phyloP scores from a whole-genome alignment of 2,888 invertebrate species.

The Pyrgus malvae region DNA sequence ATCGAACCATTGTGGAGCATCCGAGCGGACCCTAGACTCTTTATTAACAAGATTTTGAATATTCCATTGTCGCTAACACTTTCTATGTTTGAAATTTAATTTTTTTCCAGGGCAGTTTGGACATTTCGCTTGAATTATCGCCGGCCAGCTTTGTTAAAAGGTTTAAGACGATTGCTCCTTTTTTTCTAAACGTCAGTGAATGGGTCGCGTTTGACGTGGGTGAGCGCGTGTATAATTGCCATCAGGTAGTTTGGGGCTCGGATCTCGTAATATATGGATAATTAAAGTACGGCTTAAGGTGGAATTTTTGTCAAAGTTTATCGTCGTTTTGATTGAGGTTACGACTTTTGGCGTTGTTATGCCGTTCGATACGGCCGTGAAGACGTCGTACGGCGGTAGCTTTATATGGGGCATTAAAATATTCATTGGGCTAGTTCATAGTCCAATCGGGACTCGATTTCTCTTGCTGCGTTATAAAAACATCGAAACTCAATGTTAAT shows the following conservation, averaged over 20 bases:
- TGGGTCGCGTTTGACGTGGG: constrained; percentile 74
- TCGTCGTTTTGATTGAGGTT: constrained; percentile 80
- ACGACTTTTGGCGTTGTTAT: constrained; percentile 56
- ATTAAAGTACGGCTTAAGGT: constrained; percentile 79
- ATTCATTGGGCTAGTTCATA: constrained; percentile 50
- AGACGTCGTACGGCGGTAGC: constrained; percentile 72
- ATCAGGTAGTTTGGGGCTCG: constrained; percentile 74
- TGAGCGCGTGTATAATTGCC: constrained; percentile 80
- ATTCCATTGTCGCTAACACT: constrained; percentile 81
- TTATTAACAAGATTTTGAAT: constrained; percentile 81
- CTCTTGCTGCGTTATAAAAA: constrained; percentile 73
- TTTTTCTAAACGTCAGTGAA: constrained; percentile 72
- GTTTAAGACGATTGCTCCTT: constrained; percentile 67
- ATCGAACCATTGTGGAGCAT: constrained; percentile 48
- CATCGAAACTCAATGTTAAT: constrained; percentile 62
- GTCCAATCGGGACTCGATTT: constrained; percentile 63
- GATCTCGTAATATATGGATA: constrained; percentile 79
- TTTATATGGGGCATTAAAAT: constrained; percentile 62
- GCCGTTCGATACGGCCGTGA: constrained; percentile 45
- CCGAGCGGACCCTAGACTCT: constrained; percentile 55
- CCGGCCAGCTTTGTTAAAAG: constrained; percentile 78
- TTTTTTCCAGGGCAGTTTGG: constrained; percentile 69
- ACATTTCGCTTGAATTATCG: constrained; percentile 81
- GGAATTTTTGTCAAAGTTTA: constrained; percentile 81
- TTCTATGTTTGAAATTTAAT: constrained; percentile 73